These are phyloP conservation scores for Spongia lamella DNA, from an alignment of 37 sponge, comb jelly and placozoan species.

Conservation along the genomic window DNA sequence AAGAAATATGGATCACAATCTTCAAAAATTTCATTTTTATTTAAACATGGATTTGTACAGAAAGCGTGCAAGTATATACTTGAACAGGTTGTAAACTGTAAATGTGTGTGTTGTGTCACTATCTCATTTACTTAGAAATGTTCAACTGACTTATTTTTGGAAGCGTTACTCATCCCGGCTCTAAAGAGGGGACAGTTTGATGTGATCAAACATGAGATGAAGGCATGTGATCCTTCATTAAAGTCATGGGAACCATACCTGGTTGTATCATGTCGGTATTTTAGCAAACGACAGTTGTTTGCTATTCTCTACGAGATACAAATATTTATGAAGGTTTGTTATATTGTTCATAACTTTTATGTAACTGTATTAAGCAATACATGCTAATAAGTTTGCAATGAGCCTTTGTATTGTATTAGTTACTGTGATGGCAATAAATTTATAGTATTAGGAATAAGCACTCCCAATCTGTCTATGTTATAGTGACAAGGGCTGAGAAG, in stretches of 20 bases:
- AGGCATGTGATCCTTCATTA: constrained; percentile 52
- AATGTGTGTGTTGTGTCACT: neutral
- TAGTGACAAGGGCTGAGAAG: no score
- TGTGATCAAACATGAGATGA: constrained; percentile 51
- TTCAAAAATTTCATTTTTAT: constrained; percentile 71
- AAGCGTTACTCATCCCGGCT: constrained; percentile 73
- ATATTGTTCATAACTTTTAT: neutral
- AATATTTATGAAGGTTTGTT: constrained; percentile 79
- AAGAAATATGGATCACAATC: constrained; percentile 64
- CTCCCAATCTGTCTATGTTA: no score
- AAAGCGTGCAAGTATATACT: constrained; percentile 75
- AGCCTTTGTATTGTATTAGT: no score
- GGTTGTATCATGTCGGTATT: constrained; percentile 62
- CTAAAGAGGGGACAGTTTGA: constrained; percentile 60
- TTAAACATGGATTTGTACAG: constrained; percentile 62
- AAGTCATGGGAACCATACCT: constrained; percentile 73
- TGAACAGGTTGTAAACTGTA: constrained; percentile 39
- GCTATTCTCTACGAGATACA: constrained; percentile 74
- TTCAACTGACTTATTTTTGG: constrained; percentile 75
- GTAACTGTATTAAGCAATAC: no score
- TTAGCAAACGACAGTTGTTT: constrained; percentile 45
- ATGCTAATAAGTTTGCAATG: no score
- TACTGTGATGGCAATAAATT: no score
- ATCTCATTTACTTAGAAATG: constrained; percentile 53
- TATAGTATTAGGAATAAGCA: no score